phyloP scores from a whole-genome alignment of 2,113 vertebrate species.

The Ondatra zibethicus region DNA sequence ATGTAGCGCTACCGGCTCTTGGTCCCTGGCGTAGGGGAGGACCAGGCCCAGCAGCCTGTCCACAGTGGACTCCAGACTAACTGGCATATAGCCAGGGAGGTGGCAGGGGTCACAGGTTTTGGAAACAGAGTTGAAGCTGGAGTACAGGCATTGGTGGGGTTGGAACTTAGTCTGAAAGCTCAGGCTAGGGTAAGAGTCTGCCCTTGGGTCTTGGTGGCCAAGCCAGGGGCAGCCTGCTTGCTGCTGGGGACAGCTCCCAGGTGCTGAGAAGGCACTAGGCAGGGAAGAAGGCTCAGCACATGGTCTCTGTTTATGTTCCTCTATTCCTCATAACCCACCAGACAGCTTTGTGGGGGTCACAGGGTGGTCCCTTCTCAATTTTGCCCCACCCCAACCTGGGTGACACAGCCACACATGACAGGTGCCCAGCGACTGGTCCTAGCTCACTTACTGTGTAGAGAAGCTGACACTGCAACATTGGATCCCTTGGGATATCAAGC shows the following conservation, averaged over 20 bases:
- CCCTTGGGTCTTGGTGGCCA: neutral
- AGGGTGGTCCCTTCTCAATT: neutral
- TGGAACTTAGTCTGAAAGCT: neutral
- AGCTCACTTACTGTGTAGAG: neutral
- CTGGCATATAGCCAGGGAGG: too few relatives aligned
- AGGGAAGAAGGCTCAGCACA: neutral
- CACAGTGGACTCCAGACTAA: neutral
- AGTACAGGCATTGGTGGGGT: neutral
- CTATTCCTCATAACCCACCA: neutral
- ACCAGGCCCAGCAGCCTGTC: neutral
- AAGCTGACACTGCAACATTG: too few relatives aligned
- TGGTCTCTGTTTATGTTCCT: neutral
- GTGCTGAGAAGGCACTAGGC: neutral
- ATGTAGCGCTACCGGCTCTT: neutral
- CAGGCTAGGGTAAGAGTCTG: too few relatives aligned
- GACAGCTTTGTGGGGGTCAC: neutral
- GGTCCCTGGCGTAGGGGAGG: neutral
- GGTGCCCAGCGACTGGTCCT: neutral
- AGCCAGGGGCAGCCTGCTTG: neutral
- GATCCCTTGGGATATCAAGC: neutral
- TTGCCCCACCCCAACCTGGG: neutral
- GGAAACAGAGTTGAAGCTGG: too few relatives aligned
- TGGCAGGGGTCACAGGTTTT: neutral
- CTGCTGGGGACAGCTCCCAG: neutral
- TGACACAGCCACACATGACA: neutral